Evolutionary conservation across 1,140 invertebrate genomes (phyloP), one percentile per base, ranked within the genome.

Genomic region (Proctacanthus coquilletti): DNA sequence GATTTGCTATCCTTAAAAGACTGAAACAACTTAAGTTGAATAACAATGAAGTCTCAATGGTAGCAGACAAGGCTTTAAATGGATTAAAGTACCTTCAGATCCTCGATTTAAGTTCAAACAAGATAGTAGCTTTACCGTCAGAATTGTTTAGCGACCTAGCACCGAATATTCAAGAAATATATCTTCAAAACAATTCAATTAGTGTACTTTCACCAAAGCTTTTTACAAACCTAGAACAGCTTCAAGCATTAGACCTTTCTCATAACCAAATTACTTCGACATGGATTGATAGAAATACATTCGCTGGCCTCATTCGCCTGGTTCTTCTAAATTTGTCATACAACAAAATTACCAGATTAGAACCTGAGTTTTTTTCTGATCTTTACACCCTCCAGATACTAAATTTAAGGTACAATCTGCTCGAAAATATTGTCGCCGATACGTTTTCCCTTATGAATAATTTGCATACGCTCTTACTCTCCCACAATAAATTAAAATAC

Each of bases 171-270:
- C 83, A 82, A 62, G 83, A 88, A 64, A 74, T 92, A 44, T 78
- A 84, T 54, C 59, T 91, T 47, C 79, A 84, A 56, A 89, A 89
- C 60, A 92, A 91, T 67, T 86, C 78, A 32, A 84, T 88, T 33
- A 76, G 75, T 51, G 76, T 79, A 6, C 62, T 89, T 27, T 77
- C 81, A 36, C 79, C 82, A 0, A 78, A 79, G 40, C 64, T 88
- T 9, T 84, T 92, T 50, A 70, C 77, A 5, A 83, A 84, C 50
- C 70, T 95, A 49, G 77, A 84, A 47, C 80, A 88, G 52, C 66
- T 96, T 39, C 71, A 85, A 47, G 73, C 82, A 1, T 62, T 96
- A 32, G 85, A 95, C 59, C 64, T 94, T 46, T 88, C 85, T 14
- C 72, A 74, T 47, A 96, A 96, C 65, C 72, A 80, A 53, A 65